phyloP scores from a whole-genome alignment of 1,140 invertebrate species.

The Drosophila insularis region DNA sequence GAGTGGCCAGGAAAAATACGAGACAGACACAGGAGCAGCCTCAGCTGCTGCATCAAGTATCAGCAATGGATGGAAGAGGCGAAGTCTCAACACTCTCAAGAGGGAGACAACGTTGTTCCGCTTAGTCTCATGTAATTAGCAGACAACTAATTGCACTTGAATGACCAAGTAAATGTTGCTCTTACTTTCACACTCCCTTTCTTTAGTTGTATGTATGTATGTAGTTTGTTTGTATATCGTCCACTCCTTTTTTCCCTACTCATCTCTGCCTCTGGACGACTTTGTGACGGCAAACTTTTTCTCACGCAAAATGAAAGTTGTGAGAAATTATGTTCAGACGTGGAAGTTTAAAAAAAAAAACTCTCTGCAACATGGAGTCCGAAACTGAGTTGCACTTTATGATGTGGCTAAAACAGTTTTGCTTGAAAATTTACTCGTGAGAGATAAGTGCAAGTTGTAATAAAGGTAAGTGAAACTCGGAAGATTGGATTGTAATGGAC shows the following conservation, averaged over 20 bases:
- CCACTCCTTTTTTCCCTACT: constrained; percentile 4
- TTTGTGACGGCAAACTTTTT: constrained; percentile 52
- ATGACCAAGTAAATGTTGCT: constrained; percentile 55
- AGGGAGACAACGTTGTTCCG: constrained; percentile 38
- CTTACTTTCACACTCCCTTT: constrained; percentile 6
- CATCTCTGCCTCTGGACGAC: neutral
- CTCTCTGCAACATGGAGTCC: neutral
- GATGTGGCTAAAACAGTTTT: constrained; percentile 37
- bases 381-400: constrained; percentile 40
- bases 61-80: neutral
- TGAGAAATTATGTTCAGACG: constrained; percentile 53
- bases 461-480: constrained; percentile 29
- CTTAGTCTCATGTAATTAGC: constrained; percentile 69
- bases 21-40: constrained; percentile 32
- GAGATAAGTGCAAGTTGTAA: constrained; percentile 26
- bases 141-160: constrained; percentile 75
- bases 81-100: constrained; percentile 2
- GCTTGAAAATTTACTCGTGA: neutral
- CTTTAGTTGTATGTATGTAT: neutral
- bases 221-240: neutral
- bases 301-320: constrained; percentile 54
- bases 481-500: neutral
- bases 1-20: constrained; percentile 61
- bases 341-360: constrained; percentile 25
- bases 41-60: neutral